Base-by-base conservation (phyloP, 2,888 invertebrate species). In the Aricia artaxerxes region DNA sequence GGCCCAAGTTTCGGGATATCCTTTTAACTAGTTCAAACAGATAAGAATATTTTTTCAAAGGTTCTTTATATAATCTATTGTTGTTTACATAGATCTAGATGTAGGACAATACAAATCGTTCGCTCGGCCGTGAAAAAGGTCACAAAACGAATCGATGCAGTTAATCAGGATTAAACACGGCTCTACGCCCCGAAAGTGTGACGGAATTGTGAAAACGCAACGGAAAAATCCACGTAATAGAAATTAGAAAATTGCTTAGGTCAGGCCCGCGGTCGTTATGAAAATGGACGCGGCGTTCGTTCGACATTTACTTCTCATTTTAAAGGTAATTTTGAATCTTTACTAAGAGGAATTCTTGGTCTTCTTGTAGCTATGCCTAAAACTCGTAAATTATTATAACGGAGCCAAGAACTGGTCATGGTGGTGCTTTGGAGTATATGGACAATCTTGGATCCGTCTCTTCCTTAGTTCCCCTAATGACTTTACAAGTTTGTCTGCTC, bases 131-230 rank as follows among this genome's bases (percentile, higher is more conserved):
- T 76, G 16, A 76, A 76, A 57, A 61, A 60, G 61, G 61, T 78
- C 44, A 60, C 60, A 73, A 57, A 73, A 60, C 73, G 75, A 49
- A 78, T 78, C 35, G 61, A 60, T 44, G 60, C 57, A 49, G 57
- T 73, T 44, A 78, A 73, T 78, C 57, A 40, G 72, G 73, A 61
- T 73, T 78, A 16, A 35, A 53, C 13, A 69, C 76, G 76, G 73
- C 60, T 82, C 82, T 82, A 79, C 83, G 80, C 77, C 81, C 78
- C n/a, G 89, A 91, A 92, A 91, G 90, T 92, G 91, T 89, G 87
- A 88, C 88, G 82, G 87, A 88, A 86, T 87, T 80, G 89, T 89
- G 88, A 89, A 90, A 90, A 84, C 83, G 84, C 78, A 60, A 80
- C 80, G 83, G 81, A 83, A 82, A 83, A 84, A 13, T 76, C 53